phyloP scores from a whole-genome alignment of 2,797 vertebrate genomes.

The Paratrypauchen microcephalus region DNA sequence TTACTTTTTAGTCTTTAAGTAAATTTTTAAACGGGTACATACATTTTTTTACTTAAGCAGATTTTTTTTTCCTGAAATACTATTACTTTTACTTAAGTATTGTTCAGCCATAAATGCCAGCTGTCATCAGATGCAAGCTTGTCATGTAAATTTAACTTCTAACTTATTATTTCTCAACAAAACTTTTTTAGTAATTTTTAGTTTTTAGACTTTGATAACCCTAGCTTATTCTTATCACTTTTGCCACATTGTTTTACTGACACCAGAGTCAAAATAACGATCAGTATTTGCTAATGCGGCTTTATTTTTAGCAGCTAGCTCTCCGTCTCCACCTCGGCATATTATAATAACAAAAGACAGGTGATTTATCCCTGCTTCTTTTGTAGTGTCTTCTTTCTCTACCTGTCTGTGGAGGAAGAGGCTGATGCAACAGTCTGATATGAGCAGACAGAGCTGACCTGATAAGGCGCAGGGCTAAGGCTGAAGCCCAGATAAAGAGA shows the following conservation, averaged over 20 bases:
- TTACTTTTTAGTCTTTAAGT: too few species aligned
- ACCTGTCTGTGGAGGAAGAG: constrained; percentile 48
- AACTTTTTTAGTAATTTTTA: background rate
- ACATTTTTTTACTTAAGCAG: too few species aligned
- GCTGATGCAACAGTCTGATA: constrained; percentile 62
- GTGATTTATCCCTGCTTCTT: constrained; percentile 55
- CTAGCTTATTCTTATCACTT: constrained; percentile 29
- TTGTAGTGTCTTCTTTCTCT: constrained; percentile 44
- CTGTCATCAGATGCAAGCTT: background rate
- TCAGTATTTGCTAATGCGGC: constrained; percentile 23
- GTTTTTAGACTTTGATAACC: background rate
- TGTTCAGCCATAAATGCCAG: background rate
- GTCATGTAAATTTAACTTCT: background rate
- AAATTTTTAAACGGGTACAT: too few species aligned
- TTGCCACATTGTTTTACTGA: constrained; percentile 24
- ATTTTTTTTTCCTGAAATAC: too few species aligned
- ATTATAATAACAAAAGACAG: constrained; percentile 56
- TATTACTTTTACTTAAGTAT: too few species aligned
- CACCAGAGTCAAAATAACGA: constrained; percentile 22
- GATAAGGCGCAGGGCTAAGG: constrained; percentile 47
- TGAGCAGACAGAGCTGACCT: constrained; percentile 40
- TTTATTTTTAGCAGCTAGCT: constrained; percentile 40
- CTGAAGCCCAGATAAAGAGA: constrained; percentile 34
- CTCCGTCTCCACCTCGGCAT: constrained; percentile 15
- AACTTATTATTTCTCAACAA: background rate